These are phyloP conservation scores for Plusia festucae DNA, from an alignment of 2,888 invertebrate species.

Conservation along the genomic window DNA sequence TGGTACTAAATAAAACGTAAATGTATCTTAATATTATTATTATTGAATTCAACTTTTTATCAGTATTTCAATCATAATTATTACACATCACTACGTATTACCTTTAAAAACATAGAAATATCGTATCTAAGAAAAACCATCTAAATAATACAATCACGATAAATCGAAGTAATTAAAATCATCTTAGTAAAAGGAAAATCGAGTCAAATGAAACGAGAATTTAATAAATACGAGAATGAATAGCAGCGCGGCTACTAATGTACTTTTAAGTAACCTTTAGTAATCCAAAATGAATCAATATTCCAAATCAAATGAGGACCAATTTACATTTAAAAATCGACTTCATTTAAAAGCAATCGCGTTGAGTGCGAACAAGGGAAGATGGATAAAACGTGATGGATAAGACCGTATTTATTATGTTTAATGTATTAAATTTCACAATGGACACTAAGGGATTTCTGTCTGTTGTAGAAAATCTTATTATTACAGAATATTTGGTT, in stretches of 20 bases:
- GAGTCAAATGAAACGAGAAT: conserved; percentile 17
- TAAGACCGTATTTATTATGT: conserved; percentile 3
- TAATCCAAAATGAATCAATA: conserved; percentile 60
- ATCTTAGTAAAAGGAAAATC: conserved; percentile 33
- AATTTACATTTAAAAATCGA: conserved; percentile 63
- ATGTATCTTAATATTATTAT: too few species aligned
- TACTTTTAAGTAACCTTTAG: conserved; percentile 56
- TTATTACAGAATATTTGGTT: too few species aligned
- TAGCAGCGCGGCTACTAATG: conserved; percentile 49
- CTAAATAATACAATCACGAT: background rate
- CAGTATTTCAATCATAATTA: too few species aligned
- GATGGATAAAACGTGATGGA: conserved; percentile 4
- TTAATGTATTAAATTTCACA: background rate
- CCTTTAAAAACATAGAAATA: too few species aligned
- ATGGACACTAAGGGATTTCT: background rate
- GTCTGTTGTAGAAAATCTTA: too few species aligned
- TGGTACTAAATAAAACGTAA: too few species aligned
- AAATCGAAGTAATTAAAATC: conserved; percentile 25
- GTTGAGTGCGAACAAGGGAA: conserved; percentile 48
- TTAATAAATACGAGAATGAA: conserved; percentile 35
- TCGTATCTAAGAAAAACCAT: background rate
- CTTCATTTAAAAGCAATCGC: conserved; percentile 60
- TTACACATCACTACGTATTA: too few species aligned
- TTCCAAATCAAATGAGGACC: conserved; percentile 62
- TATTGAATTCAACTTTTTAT: too few species aligned